Conservation (phyloP, 2,888 invertebrate genomes). For the Tanytarsus gracilentus region DNA sequence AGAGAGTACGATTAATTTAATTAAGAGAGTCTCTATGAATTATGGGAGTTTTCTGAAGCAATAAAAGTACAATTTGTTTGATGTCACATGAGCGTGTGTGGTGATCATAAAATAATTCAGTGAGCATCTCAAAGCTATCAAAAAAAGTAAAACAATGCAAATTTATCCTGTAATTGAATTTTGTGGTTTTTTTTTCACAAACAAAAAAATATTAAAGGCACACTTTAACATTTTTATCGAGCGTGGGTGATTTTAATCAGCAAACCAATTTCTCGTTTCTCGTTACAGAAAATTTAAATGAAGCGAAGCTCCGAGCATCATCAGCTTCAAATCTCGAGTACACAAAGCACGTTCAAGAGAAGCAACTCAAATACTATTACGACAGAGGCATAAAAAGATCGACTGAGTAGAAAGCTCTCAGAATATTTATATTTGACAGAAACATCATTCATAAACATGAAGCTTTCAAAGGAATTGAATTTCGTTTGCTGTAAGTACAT, state of each 20-base stretch:
- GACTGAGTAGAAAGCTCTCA: not conserved
- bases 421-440: not conserved
- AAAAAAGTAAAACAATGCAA: too few relatives aligned
- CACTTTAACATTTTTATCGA: too few relatives aligned
- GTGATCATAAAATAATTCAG: constrained; percentile 4
- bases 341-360: too few relatives aligned
- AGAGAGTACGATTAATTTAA: constrained; percentile 10
- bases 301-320: not conserved
- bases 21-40: not conserved
- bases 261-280: constrained; percentile 7
- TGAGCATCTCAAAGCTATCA: too few relatives aligned
- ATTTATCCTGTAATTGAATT: too few relatives aligned
- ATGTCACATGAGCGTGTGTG: constrained; percentile 1
- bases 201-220: too few relatives aligned
- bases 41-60: constrained; percentile 6
- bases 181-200: not conserved
- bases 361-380: too few relatives aligned
- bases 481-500: constrained; percentile 18
- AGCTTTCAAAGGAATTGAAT: constrained; percentile 22
- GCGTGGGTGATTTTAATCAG: too few relatives aligned
- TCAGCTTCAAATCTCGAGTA: not conserved
- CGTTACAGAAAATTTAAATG: constrained; percentile 17
- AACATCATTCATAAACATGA: constrained; percentile 5
- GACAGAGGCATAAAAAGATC: not conserved
- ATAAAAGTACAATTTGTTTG: constrained; percentile 24